Conservation (phyloP, 1,140 invertebrate genomes). For the Latrodectus geometricus region DNA sequence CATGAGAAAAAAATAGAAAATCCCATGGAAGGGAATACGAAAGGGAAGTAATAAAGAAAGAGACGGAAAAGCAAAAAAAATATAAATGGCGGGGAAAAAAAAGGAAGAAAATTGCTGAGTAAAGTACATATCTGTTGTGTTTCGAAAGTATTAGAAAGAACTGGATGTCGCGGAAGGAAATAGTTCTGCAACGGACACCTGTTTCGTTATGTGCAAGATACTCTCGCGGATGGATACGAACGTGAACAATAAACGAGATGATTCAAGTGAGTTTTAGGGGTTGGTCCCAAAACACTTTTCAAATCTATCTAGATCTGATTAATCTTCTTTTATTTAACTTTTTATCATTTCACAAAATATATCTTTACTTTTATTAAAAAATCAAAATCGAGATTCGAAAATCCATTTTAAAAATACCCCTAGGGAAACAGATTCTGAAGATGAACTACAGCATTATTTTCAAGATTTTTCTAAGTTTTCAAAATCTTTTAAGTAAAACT, state of each 20-base stretch:
- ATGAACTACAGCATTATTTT: too few relatives aligned
- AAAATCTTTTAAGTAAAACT: too few relatives aligned
- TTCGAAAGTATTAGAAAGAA: constrained; percentile 3
- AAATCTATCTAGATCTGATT: too few relatives aligned
- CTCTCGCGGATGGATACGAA: constrained; percentile 41
- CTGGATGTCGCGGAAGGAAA: constrained; percentile 25
- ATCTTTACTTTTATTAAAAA: too few relatives aligned
- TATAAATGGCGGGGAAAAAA: constrained; percentile 5
- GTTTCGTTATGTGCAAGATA: constrained; percentile 34
- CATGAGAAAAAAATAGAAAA: neutral
- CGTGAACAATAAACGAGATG: constrained; percentile 35
- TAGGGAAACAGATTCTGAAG: too few relatives aligned
- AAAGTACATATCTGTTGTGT: constrained; percentile 12
- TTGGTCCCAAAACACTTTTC: constrained; percentile 2
- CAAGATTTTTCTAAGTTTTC: too few relatives aligned
- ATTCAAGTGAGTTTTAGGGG: neutral
- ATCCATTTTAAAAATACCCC: too few relatives aligned
- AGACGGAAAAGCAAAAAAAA: constrained; percentile 4
- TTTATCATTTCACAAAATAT: too few relatives aligned
- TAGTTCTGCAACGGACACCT: constrained; percentile 50
- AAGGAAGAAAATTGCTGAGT: constrained; percentile 23
- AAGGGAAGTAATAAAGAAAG: neutral
- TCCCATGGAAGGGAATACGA: neutral
- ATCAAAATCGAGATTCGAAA: too few relatives aligned
- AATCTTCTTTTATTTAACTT: too few relatives aligned